Percentiles rank a stretch among this genome's conserved stretches.
Conservation (phyloP, 2,888 invertebrate species). For the Caenorhabditis sp. region DNA sequence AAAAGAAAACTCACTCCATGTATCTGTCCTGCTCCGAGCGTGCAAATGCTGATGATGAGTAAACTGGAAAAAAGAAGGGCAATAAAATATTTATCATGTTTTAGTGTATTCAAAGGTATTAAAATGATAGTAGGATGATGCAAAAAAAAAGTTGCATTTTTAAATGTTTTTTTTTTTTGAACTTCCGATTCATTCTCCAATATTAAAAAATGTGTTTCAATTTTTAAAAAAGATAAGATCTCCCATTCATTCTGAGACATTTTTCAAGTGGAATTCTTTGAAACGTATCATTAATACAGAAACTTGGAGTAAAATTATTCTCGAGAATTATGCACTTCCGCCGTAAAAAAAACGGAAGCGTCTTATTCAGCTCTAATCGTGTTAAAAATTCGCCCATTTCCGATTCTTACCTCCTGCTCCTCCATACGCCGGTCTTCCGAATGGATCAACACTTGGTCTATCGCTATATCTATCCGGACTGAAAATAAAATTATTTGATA, state of each 20-base stretch:
- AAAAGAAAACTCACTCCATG: neutral
- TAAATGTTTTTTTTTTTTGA: too few relatives aligned
- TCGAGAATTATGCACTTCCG: neutral
- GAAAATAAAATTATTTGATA: neutral
- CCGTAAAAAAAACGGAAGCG: neutral
- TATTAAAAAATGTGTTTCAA: too few relatives aligned
- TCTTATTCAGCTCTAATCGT: neutral
- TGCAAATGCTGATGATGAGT: constrained; percentile 1
- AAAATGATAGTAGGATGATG: neutral
- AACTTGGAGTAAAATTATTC: too few relatives aligned
- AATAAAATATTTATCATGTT: neutral
- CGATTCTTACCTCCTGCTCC: neutral
- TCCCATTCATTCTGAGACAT: too few relatives aligned
- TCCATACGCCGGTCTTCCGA: constrained; percentile 24
- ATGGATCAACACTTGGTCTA: constrained; percentile 24
- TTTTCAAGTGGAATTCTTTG: too few relatives aligned
- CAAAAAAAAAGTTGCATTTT: neutral
- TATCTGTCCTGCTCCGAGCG: neutral
- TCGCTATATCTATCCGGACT: constrained; percentile 7
- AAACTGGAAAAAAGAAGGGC: neutral
- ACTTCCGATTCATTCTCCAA: too few relatives aligned
- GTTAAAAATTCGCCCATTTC: neutral
- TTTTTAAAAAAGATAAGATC: too few relatives aligned
- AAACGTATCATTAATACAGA: too few relatives aligned
- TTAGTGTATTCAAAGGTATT: neutral